Base-by-base conservation (phyloP, 2,797 vertebrate species). In the Pangasius sanitwongsei region DNA sequence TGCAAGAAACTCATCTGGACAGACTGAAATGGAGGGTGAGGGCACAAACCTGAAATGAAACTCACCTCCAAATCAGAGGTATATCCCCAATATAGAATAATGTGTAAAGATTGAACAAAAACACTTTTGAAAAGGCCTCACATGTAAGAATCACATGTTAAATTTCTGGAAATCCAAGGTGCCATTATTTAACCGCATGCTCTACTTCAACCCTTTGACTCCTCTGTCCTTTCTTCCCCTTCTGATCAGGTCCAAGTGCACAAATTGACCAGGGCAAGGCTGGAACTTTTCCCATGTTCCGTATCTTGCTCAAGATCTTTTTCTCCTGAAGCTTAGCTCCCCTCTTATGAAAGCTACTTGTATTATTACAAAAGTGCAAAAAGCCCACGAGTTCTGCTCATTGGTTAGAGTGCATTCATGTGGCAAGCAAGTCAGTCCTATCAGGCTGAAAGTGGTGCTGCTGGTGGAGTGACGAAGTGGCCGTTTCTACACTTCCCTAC, bases 301-400 rank as follows among this genome's bases (percentile, higher is more conserved):
- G 2, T 6, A 74, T 82, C 63, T 70, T 77, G 67, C 59, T 77
- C 25, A 65, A 61, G 48, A 34, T 74, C n/a, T 37, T 50, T 69
- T 59, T 70, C 82, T 80, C 69, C 67, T 67, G 69, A 87, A 87
- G 89, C 25, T 55, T 87, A 50, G n/a, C 75, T 75, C 13, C 31
- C 57, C 41, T 69, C 87, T 86, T 34, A 92, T 61, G 67, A 87
- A 95, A 93, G 94, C 93, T 95, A 95, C 94, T 92, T 94, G 92
- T 88, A 37, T 94, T 92, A 93, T 94, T 87, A 87, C 20, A 67
- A 96, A 97, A 96, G 96, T 97, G 96, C 96, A 96, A 95, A 41
- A 83, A 31, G 15, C 31, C 61, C 55, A 37, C 61, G 80, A 61
- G 93, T 95, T 93, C 90, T 92, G 91, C 72, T 83, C 84, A 65